These are phyloP conservation scores for Magallana nippona DNA, from an alignment of 2,888 invertebrate species.

Conservation along the genomic window DNA sequence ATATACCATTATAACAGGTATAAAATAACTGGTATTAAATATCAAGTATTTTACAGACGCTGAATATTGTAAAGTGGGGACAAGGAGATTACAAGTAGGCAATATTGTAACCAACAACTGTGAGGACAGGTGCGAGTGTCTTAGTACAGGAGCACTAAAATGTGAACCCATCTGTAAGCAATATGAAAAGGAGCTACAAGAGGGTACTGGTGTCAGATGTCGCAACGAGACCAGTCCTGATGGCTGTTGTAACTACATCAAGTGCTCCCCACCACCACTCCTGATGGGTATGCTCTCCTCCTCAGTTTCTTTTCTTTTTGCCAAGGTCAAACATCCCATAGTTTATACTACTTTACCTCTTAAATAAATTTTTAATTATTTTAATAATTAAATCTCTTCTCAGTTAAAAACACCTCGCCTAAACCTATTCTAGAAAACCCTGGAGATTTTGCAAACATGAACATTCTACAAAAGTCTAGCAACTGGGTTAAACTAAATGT, in stretches of 20 bases:
- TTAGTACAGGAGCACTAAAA: conserved; percentile 50
- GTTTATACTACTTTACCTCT: neutral
- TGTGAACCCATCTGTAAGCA: conserved; percentile 54
- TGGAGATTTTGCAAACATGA: neutral
- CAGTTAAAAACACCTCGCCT: neutral
- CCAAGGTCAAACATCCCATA: neutral
- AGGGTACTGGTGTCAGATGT: neutral
- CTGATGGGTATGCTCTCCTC: neutral
- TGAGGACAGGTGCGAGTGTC: conserved; percentile 58
- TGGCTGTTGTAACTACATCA: conserved; percentile 24
- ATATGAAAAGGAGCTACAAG: neutral
- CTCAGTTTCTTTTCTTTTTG: no score
- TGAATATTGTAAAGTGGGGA: conserved; percentile 49
- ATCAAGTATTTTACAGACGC: conserved; percentile 40
- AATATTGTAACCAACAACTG: conserved; percentile 53
- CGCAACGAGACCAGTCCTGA: conserved; percentile 1
- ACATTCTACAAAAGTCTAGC: neutral
- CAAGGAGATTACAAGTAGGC: conserved; percentile 48
- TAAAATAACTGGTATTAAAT: neutral
- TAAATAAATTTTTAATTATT: neutral
- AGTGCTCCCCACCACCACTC: neutral
- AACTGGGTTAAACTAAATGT: conserved; percentile 3
- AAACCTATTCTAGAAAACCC: neutral
- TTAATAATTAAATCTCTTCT: neutral
- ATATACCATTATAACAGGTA: no score